These are phyloP conservation scores for Phalacrocorax carbo DNA, from an alignment of 2,113 vertebrate genomes.

Conservation along the genomic window DNA sequence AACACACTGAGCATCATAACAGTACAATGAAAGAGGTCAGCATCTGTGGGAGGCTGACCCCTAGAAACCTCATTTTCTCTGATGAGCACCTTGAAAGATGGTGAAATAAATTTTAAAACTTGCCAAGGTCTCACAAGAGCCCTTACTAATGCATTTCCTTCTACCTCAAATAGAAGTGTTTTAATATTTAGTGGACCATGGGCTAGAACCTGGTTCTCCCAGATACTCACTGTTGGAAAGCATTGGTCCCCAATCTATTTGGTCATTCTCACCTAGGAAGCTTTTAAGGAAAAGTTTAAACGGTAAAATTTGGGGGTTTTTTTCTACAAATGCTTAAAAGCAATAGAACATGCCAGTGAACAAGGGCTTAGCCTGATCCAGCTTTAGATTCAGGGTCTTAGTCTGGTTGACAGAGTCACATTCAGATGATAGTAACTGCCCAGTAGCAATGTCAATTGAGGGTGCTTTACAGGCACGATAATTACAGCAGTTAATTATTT, in stretches of 20 bases:
- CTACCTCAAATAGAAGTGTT: neutral
- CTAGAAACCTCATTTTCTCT: neutral
- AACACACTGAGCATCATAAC: neutral
- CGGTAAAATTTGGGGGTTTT: neutral
- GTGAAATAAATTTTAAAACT: neutral
- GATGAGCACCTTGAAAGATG: neutral
- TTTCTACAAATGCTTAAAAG: neutral
- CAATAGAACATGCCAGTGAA: neutral
- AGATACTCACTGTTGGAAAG: neutral
- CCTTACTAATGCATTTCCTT: neutral
- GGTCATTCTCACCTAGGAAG: neutral
- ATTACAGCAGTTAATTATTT: conserved; percentile 51
- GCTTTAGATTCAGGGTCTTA: neutral
- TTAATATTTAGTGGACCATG: neutral
- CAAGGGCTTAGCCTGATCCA: neutral
- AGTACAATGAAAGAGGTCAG: neutral
- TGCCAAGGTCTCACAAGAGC: neutral
- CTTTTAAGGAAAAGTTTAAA: neutral
- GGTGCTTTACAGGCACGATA: neutral
- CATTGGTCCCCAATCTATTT: neutral
- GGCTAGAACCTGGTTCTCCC: neutral
- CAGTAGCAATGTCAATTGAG: conserved; percentile 11
- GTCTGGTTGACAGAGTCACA: neutral
- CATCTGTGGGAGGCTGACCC: neutral
- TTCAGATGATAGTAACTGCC: neutral